Percentiles rank a stretch among this genome's conserved stretches.
Conservation (phyloP, 2,113 vertebrate genomes). For the Narcine bancroftii region DNA sequence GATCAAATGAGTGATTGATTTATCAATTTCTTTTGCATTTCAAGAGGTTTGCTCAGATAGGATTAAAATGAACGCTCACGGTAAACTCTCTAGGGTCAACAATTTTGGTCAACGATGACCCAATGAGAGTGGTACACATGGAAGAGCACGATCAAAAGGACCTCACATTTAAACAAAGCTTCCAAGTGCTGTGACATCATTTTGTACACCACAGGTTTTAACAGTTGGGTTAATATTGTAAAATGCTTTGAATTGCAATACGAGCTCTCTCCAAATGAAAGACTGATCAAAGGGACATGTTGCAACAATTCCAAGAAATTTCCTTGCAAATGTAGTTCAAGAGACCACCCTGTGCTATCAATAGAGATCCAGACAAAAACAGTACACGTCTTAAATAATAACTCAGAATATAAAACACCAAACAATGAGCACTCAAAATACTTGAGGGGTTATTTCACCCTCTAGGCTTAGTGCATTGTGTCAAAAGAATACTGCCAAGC, state of each 20-base stretch:
- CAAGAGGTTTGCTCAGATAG: background rate
- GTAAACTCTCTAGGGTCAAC: background rate
- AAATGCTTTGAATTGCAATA: background rate
- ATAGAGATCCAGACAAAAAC: background rate
- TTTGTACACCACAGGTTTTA: background rate
- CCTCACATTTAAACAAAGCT: background rate
- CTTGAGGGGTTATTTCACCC: background rate
- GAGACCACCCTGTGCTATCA: constrained; percentile 15
- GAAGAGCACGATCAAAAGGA: background rate
- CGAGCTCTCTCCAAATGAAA: background rate
- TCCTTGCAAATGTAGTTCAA: background rate
- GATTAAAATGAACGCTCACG: background rate
- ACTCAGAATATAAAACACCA: background rate
- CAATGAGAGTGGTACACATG: background rate
- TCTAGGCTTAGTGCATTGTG: background rate
- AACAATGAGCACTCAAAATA: background rate
- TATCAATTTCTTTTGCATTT: background rate
- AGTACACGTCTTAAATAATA: background rate
- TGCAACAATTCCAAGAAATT: background rate
- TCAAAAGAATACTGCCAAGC: constrained; percentile 1
- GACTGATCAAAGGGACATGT: background rate
- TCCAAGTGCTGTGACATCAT: background rate
- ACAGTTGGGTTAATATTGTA: background rate
- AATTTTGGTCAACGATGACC: background rate
- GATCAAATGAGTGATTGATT: background rate